Evolutionary conservation across 2,113 vertebrate genomes (phyloP), one percentile per base, ranked within the genome.

Genomic region (Bos javanicus): DNA sequence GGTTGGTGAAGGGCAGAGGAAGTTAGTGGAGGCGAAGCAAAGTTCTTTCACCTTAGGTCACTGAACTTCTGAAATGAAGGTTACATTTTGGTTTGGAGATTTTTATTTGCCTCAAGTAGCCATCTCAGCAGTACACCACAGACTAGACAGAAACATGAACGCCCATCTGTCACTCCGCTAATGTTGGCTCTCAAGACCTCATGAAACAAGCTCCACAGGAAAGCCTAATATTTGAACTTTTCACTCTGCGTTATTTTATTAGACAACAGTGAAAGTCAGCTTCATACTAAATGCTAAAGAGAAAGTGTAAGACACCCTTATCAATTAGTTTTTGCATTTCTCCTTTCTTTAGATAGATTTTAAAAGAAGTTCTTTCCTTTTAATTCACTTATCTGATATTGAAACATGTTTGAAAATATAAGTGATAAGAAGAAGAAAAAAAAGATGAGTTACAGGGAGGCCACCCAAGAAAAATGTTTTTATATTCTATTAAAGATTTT

Each of bases 151-250:
- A 99, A 98, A 98, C 98, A 98, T 64, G 98, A 98, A 94, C 97
- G 33, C 97, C 96, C 90, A 97, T 96, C 97, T 94, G 97, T 95
- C 98, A 71, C 91, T 76, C 95, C 97, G 98, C 99, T 99, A 98
- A 98, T 94, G 94, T 99, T 99, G 99, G 99, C 99, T 96, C 74
- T 57, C 12, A 12, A 84, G 94, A 62, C 94, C 93, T 98, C 97
- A 67, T 93, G 95, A 98, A 98, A 98, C 96, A 97, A 97, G 98
- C 96, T 91, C 98, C 98, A 98, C 95, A 98, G 98, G 98, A 99
- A 99, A 99, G 98, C 97, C 98, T 98, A 99, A 99, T 99, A 99
- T 99, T 99, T 99, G 98, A 99, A 99, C 99, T 99, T 99, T 99
- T 99, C 98, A 98, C 98, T 99, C 98, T 98, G 97, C 84, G 96